These are phyloP conservation scores for Syncerus caffer DNA, from an alignment of 2,797 vertebrate species.

Conservation along the genomic window DNA sequence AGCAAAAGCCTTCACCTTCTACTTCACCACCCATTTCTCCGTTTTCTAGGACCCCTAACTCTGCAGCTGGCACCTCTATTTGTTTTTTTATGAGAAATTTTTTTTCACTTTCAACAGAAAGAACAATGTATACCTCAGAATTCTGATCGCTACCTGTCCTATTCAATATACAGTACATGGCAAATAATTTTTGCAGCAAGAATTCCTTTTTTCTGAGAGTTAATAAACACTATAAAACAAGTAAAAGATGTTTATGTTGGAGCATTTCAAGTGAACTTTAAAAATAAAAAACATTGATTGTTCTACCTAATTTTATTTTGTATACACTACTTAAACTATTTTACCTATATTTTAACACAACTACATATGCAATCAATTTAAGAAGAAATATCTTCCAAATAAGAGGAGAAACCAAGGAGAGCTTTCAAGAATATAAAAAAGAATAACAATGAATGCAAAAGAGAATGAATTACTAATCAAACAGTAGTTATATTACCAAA, in stretches of 20 bases:
- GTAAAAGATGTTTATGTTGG: not conserved
- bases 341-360: slow-evolving; percentile 9
- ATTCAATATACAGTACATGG: not conserved
- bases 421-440: slow-evolving; percentile 38
- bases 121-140: not conserved
- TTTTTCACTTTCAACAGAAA: not conserved
- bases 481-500: slow-evolving; percentile 26
- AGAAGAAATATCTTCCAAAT: not conserved
- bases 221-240: not conserved
- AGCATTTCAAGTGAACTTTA: not conserved
- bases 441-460: slow-evolving; percentile 49
- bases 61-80: not conserved
- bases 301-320: not conserved
- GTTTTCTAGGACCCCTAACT: not conserved
- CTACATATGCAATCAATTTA: not conserved
- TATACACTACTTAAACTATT: not conserved
- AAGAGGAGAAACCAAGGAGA: slow-evolving; percentile 53
- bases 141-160: not conserved
- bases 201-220: not conserved
- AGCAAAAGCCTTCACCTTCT: not conserved
- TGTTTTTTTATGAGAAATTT: not conserved
- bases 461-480: slow-evolving; percentile 58
- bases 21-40: not conserved
- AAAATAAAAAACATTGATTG: not conserved
- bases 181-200: not conserved